Percentiles rank a stretch among this genome's conserved stretches.
These are phyloP conservation scores for Spicauda simplicius DNA, from an alignment of 2,888 invertebrate species.

Conservation along the genomic window DNA sequence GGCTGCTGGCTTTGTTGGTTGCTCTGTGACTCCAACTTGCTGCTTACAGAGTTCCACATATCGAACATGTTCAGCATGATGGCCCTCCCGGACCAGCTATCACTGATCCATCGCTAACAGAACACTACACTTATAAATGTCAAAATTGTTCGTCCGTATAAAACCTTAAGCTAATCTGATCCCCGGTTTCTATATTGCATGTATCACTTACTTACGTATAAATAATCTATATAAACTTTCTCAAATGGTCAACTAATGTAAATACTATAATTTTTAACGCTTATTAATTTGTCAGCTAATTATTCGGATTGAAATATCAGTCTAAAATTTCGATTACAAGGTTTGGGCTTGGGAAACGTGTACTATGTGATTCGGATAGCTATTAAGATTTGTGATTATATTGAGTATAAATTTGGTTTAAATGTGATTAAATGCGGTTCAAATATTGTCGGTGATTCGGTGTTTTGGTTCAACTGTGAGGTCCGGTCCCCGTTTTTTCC, in stretches of 20 bases:
- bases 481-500: slow-evolving; percentile 70
- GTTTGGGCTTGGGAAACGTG: slow-evolving; percentile 70
- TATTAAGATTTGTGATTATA: slow-evolving; percentile 70
- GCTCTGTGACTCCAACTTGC: slow-evolving; percentile 89
- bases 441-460: slow-evolving; percentile 66
- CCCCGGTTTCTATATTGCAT: slow-evolving; percentile 67
- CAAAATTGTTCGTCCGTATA: slow-evolving; percentile 75
- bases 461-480: slow-evolving; percentile 50
- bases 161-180: slow-evolving; percentile 79
- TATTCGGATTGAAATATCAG: slow-evolving; percentile 82
- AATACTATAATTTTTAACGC: slow-evolving; percentile 69
- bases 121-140: slow-evolving; percentile 62
- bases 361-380: slow-evolving; percentile 55
- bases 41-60: slow-evolving; percentile 92
- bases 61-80: slow-evolving; percentile 89
- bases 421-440: slow-evolving; percentile 60
- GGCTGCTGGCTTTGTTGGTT: slow-evolving; percentile 89
- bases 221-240: slow-evolving; percentile 76
- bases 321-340: slow-evolving; percentile 83
- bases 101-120: slow-evolving; percentile 57
- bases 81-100: slow-evolving; percentile 54
- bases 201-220: slow-evolving; percentile 60
- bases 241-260: slow-evolving; percentile 84
- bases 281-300: slow-evolving; percentile 57
- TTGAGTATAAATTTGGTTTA: slow-evolving; percentile 63